phyloP scores from a whole-genome alignment of 2,888 invertebrate genomes.

The Agelastica alni region DNA sequence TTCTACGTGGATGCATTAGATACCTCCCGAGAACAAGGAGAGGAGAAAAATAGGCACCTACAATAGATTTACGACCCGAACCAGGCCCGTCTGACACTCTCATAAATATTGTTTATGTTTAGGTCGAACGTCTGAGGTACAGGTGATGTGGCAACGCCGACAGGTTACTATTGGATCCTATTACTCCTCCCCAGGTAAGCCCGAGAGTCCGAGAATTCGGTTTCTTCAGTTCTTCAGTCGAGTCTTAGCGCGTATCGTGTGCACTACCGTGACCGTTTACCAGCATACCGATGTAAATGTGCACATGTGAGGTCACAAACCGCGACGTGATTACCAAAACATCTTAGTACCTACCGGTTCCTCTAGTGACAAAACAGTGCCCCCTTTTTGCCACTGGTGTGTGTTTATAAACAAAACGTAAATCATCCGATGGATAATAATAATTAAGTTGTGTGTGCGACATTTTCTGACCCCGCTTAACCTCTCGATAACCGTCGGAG shows the following conservation, averaged over 20 bases:
- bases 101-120: constrained; percentile 59
- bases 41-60: constrained; percentile 45
- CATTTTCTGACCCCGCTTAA: constrained; percentile 7
- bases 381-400: background rate
- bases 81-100: constrained; percentile 56
- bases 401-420: background rate
- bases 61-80: constrained; percentile 57
- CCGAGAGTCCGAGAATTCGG: constrained; percentile 24
- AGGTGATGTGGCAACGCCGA: constrained; percentile 55
- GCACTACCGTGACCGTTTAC: constrained; percentile 25
- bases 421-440: background rate
- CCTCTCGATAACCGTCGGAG: background rate
- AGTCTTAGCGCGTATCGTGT: constrained; percentile 49
- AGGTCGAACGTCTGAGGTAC: constrained; percentile 48
- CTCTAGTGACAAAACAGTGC: constrained; percentile 9
- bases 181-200: constrained; percentile 52
- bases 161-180: constrained; percentile 45
- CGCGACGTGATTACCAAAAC: constrained; percentile 29
- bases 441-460: constrained; percentile 9
- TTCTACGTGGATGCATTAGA: constrained; percentile 45
- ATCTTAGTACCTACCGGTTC: constrained; percentile 13
- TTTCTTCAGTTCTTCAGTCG: constrained; percentile 45
- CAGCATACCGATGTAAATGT: constrained; percentile 16
- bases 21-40: constrained; percentile 44
- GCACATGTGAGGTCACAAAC: constrained; percentile 36